Conservation (phyloP, 2,113 vertebrate genomes). For the Eulemur rufifrons region DNA sequence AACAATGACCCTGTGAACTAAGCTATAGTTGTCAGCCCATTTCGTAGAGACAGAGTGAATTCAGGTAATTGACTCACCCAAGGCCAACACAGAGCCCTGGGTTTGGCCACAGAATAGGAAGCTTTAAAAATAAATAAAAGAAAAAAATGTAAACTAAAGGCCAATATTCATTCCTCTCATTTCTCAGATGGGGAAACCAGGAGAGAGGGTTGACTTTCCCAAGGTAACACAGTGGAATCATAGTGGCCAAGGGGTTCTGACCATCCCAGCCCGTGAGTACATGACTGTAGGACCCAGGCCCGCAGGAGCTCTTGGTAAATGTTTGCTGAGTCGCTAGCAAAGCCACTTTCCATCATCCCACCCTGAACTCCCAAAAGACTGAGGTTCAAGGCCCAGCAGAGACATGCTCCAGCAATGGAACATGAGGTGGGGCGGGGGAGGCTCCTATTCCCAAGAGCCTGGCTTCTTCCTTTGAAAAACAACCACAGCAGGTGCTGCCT, state of each 20-base stretch:
- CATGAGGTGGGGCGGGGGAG: background rate
- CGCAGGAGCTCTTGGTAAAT: background rate
- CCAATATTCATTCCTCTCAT: background rate
- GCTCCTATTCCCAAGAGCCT: background rate
- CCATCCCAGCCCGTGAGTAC: background rate
- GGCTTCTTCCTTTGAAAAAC: background rate
- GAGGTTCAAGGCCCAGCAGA: background rate
- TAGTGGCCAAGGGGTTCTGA: rapidly evolving
- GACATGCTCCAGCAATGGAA: background rate
- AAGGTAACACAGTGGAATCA: background rate
- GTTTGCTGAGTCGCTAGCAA: background rate
- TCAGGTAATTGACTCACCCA: background rate
- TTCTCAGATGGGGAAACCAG: background rate
- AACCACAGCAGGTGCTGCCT: background rate
- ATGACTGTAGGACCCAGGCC: background rate
- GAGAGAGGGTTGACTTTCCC: background rate
- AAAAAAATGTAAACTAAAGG: background rate
- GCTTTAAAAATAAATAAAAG: slow-evolving; percentile 35
- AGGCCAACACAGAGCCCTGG: background rate
- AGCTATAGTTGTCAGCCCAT: background rate
- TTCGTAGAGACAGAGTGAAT: background rate
- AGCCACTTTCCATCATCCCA: background rate
- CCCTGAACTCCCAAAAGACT: background rate
- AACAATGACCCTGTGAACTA: background rate
- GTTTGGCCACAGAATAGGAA: background rate